Evolutionary conservation across 2,797 vertebrate genomes (phyloP), one percentile per base, ranked within the genome.

Genomic region (Eulemur albifrons): DNA sequence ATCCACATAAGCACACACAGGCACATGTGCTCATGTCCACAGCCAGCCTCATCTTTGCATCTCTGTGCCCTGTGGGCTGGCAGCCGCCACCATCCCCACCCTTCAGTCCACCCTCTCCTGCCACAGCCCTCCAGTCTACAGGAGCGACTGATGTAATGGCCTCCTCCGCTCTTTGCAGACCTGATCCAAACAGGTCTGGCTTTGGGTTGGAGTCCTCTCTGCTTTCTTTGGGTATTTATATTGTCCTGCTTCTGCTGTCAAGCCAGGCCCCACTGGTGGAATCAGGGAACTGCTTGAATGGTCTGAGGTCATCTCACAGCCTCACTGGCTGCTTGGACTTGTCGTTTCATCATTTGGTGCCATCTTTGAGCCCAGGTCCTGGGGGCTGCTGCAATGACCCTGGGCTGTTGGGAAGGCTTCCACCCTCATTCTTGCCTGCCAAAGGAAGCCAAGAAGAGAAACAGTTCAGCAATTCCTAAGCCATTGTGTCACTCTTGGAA

Each of bases 391-490:
- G 25, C 25, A 54, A 23, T 63, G 30, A 79, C 52, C 57, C 20
- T 45, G 11, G 52, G 59, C 73, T 86, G 0, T 59, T 48, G n/a
- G 67, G 38, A 83, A 79, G 35, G 20, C 54, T 88, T 84, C 40
- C 21, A 3, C 27, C 21, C 61, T 92, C 61, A 32, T 27, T 70
- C 45, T 54, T 65, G 54, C 40, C 35, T 40, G n/a, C 27, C 75
- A 45, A 95, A 45, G n/a, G 70, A 54, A 95, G 48, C 59, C 79
- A 54, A 80, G 54, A 50, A 91, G 43, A 93, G n/a, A 52, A 92
- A 32, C 1, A 93, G 57, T 54, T 75, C 43, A n/a, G 63, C 50
- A 75, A 88, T 96, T 94, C 93, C 45, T 90, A 77, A 92, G 63
- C 69, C 21, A 67, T 57, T 84, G 30, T 86, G 69, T 85, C 81